A percentile compares a stretch with the other conserved stretches of the same genome.
Conservation (phyloP, 2,888 invertebrate genomes). For the Drosophila trichaetosa region DNA sequence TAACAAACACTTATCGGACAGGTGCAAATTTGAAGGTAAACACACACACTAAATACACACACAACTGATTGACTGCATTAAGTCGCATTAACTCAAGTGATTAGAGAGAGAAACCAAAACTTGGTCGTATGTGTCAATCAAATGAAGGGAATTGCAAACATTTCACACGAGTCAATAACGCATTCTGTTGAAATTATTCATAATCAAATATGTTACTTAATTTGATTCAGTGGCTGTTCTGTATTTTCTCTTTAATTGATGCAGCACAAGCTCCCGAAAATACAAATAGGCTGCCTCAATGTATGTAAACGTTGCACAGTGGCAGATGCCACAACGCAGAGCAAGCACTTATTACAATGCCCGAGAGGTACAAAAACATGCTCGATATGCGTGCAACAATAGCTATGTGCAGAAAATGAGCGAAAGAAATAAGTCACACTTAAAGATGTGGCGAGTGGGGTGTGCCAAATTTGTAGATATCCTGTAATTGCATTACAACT, state of each 20-base stretch:
- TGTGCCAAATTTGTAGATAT: neutral
- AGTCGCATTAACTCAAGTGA: conserved; percentile 17
- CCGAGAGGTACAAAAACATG: conserved; percentile 29
- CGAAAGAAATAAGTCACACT: neutral
- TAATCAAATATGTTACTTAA: neutral
- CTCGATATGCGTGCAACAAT: conserved; percentile 52
- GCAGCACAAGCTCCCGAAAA: conserved; percentile 24
- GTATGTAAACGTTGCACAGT: conserved; percentile 1
- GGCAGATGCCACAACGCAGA: conserved; percentile 31
- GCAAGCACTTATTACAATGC: conserved; percentile 47
- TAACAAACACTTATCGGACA: conserved; percentile 20
- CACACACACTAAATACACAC: neutral
- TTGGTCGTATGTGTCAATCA: conserved; percentile 15
- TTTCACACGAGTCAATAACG: conserved; percentile 7
- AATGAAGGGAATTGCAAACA: conserved; percentile 23
- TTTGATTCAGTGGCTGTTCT: conserved; percentile 5
- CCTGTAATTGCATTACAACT: neutral
- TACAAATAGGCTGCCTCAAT: neutral
- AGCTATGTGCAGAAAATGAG: conserved; percentile 24
- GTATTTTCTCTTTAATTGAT: conserved; percentile 5
- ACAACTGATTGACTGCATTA: neutral
- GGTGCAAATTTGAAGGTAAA: conserved; percentile 13
- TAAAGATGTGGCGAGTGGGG: neutral
- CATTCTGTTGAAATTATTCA: neutral
- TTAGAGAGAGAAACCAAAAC: conserved; percentile 24